Evolutionary conservation across 2,113 vertebrate species (phyloP).

Genomic region (Cygnus atratus): DNA sequence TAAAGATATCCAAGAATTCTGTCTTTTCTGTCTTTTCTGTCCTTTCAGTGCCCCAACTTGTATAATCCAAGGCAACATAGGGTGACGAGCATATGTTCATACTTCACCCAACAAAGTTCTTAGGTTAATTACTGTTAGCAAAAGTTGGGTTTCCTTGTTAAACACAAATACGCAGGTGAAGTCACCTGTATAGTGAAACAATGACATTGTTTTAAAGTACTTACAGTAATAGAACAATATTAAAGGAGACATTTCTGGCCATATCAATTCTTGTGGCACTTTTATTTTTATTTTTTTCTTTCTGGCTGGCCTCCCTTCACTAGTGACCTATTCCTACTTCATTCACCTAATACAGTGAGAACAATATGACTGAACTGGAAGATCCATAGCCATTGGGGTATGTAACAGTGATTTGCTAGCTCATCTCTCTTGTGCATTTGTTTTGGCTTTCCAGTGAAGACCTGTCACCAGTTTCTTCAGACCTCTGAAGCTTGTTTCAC

Average conservation of each 20-base stretch:
- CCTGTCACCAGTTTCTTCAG: not conserved
- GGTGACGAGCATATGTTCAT: too few species aligned
- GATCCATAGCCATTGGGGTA: not conserved
- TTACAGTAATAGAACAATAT: not conserved
- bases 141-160: not conserved
- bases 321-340: not conserved
- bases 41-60: not conserved
- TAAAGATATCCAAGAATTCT: not conserved
- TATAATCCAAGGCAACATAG: not conserved
- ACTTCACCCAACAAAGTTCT: not conserved
- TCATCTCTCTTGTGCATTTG: not conserved
- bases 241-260: not conserved
- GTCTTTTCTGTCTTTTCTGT: accelerated
- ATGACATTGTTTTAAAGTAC: not conserved
- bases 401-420: not conserved
- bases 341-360: not conserved
- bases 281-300: not conserved
- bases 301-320: not conserved
- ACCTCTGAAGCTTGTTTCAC: not conserved
- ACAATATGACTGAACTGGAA: not conserved
- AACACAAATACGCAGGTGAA: not conserved
- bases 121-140: not conserved
- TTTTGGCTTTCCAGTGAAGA: not conserved
- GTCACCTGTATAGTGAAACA: not conserved
- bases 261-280: not conserved